These are phyloP conservation scores for Dryadula phaetusa DNA, from an alignment of 2,888 invertebrate genomes.

Conservation along the genomic window DNA sequence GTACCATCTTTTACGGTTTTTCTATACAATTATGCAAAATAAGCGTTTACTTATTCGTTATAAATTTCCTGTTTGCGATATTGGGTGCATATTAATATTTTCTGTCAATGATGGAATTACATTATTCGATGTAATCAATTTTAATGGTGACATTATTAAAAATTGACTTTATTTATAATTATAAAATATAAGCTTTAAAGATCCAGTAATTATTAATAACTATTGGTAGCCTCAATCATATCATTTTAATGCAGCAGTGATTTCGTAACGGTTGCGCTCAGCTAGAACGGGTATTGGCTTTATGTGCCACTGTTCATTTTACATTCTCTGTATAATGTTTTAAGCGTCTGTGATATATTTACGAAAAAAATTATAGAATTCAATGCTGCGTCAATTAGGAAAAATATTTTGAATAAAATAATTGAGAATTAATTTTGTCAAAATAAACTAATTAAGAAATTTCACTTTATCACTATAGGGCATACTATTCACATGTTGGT, in stretches of 20 bases:
- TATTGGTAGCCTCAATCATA: slow-evolving; percentile 43
- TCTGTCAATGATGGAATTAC: background rate
- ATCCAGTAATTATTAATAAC: slow-evolving; percentile 38
- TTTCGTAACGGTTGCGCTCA: slow-evolving; percentile 83
- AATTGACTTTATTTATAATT: background rate
- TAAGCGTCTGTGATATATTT: slow-evolving; percentile 34
- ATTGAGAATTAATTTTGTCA: background rate
- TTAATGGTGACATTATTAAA: background rate
- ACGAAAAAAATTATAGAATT: slow-evolving; percentile 2
- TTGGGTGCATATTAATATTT: background rate
- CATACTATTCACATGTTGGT: background rate
- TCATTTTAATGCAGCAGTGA: slow-evolving; percentile 79
- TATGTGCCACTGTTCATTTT: slow-evolving; percentile 67
- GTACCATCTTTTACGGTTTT: slow-evolving; percentile 50
- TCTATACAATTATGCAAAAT: slow-evolving; percentile 44
- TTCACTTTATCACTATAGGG: background rate
- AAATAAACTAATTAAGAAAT: background rate
- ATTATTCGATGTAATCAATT: background rate
- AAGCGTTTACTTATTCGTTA: slow-evolving; percentile 10
- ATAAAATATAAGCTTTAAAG: slow-evolving; percentile 1
- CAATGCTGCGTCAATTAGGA: background rate
- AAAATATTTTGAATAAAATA: too few species aligned
- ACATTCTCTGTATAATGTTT: slow-evolving; percentile 58
- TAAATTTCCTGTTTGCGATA: slow-evolving; percentile 4
- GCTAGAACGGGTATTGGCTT: slow-evolving; percentile 81